Evolutionary conservation across 2,888 invertebrate species (phyloP).

Genomic region (Petrolisthes cinctipes): DNA sequence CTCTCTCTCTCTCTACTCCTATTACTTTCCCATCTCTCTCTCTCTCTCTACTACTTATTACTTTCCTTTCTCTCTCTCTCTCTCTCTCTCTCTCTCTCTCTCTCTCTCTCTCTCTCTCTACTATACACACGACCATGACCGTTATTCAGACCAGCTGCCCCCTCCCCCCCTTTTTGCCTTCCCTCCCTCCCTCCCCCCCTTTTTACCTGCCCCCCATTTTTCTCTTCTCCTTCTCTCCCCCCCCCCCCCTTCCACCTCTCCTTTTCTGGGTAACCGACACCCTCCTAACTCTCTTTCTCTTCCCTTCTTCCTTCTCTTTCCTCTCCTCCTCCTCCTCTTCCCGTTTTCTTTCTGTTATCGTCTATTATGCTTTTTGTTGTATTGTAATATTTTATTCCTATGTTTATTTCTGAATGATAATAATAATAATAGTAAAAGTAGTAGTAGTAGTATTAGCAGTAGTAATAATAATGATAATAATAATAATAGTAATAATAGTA

Average conservation of each 20-base stretch:
- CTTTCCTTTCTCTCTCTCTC: not conserved
- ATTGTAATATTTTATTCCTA: not conserved
- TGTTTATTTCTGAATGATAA: not conserved
- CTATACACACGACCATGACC: not conserved
- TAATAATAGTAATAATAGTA: not conserved
- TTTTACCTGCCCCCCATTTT: not conserved
- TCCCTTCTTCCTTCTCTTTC: not conserved
- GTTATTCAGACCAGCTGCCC: not conserved
- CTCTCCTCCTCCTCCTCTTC: not conserved
- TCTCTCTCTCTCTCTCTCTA: not conserved
- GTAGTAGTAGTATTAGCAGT: not conserved
- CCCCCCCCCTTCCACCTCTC: not conserved
- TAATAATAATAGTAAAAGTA: not conserved
- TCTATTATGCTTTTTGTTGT: not conserved
- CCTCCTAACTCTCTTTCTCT: not conserved
- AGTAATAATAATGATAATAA: not conserved
- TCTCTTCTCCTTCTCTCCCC: not conserved
- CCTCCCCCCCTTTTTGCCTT: not conserved
- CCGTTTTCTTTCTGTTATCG: not conserved
- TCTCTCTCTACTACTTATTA: not conserved
- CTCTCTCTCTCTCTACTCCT: not conserved
- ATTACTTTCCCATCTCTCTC: not conserved
- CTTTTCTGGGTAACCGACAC: not conserved
- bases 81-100: not conserved
- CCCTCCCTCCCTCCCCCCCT: not conserved